Base-by-base conservation (phyloP, 2,113 vertebrate species). In the Bolborhynchus lineola region DNA sequence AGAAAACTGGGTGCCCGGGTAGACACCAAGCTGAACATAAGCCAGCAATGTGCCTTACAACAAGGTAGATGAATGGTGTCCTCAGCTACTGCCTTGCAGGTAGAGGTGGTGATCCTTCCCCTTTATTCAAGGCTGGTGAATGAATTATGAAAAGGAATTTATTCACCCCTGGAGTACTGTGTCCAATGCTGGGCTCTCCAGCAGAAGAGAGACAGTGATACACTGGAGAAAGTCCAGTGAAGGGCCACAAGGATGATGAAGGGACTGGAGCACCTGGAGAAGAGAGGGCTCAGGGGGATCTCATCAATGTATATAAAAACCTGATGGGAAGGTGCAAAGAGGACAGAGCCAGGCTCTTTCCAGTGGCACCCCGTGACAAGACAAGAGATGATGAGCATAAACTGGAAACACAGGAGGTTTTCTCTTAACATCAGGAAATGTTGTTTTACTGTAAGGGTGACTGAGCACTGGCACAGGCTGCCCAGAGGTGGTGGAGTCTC, bases 51-150 rank as follows among this genome's bases (percentile, higher is more conserved):
- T 31, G 67, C 50, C 57, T n/a, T 26, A 18, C 0, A 0, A 42
- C 44, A 74, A 44, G 63, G 72, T 1, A 6, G 9, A 25, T 0
- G 2, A 63, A 59, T 0, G 10, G 26, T 16, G 39, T 28, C 50
- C 31, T n/a, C 1, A 2, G 39, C 49, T 65, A 19, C 2, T 5
- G 23, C 37, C n/a, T 53, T 49, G 60, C 23, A 82, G 24, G 26
- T 23, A 0, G 0, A 69, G 29, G 16, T 64, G 52, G 46, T 10
- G 39, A 72, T 77, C 57, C 65, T 33, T 46, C 29, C 20, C 15
- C 25, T 70, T 69, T n/a, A 57, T 21, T 47, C 50, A 68, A 47
- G 28, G 35, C n/a, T 37, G 47, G 21, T 52, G 53, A 84, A 42
- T 35, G 21, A 35, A 59, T 59, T 16, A 59, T 13, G n/a, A 13